A percentile compares a stretch with the other conserved stretches of the same genome.
phyloP scores from a whole-genome alignment of 1,140 invertebrate species.

The Pentalonia nigronervosa region DNA sequence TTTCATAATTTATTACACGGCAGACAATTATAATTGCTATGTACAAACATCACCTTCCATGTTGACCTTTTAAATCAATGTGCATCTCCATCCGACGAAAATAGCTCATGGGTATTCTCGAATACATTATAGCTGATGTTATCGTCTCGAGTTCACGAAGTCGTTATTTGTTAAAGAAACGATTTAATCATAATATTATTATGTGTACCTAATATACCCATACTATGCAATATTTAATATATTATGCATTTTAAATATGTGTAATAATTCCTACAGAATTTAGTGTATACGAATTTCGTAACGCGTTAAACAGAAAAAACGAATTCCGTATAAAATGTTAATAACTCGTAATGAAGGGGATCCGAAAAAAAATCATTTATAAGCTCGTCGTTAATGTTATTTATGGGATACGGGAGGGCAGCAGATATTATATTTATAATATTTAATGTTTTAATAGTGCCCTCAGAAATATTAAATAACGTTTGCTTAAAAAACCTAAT shows the following conservation, averaged over 20 bases:
- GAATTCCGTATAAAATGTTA: not conserved
- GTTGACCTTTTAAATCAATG: constrained; percentile 36
- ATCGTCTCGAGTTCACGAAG: constrained; percentile 28
- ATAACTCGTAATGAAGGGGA: not conserved
- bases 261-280: not conserved
- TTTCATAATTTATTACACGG: not conserved
- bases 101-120: not conserved
- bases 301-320: not conserved
- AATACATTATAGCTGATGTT: not conserved
- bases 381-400: not conserved
- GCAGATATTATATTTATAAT: not conserved
- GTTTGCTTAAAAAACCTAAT: not conserved
- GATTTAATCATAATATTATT: not conserved
- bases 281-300: not conserved
- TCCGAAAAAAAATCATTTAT: not conserved
- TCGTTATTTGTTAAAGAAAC: constrained; percentile 44
- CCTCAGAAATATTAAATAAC: not conserved
- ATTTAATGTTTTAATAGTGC: not conserved
- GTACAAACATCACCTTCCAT: constrained; percentile 9
- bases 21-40: constrained; percentile 4
- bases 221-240: not conserved
- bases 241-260: not conserved
- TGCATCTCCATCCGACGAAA: not conserved
- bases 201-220: not conserved
- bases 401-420: not conserved